phyloP scores from a whole-genome alignment of 1,140 invertebrate genomes.

The Hylyphantes graminicola region DNA sequence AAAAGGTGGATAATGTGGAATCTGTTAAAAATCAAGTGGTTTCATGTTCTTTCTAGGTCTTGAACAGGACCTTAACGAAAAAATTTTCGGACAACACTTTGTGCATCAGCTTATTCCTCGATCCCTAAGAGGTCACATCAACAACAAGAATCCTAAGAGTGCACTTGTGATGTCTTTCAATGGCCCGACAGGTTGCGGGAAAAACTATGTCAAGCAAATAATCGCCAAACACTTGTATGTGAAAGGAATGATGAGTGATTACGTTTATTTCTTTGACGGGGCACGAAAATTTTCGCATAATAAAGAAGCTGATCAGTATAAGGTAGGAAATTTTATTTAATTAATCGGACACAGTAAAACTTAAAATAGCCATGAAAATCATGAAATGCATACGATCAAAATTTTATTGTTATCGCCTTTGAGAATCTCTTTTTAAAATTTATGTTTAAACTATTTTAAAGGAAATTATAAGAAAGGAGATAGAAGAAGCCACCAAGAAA shows the following conservation, averaged over 20 bases:
- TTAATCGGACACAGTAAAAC: no score
- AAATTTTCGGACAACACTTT: constrained; percentile 68
- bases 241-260: constrained; percentile 79
- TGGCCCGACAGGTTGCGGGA: constrained; percentile 84
- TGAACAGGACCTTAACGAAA: no score
- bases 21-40: no score
- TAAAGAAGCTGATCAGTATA: constrained; percentile 69
- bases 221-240: constrained; percentile 81
- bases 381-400: no score
- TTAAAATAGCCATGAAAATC: no score
- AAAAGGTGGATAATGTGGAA: no score
- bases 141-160: constrained; percentile 66
- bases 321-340: constrained; percentile 67
- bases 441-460: constrained; percentile 66
- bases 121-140: constrained; percentile 65
- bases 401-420: no score
- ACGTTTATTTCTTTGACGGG: constrained; percentile 83
- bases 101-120: constrained; percentile 64
- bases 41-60: no score
- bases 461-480: constrained; percentile 72
- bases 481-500: constrained; percentile 73
- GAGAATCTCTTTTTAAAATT: no score
- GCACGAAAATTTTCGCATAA: constrained; percentile 80
- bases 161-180: constrained; percentile 72
- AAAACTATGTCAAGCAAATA: constrained; percentile 86